These are phyloP conservation scores for Eolophus roseicapilla DNA, from an alignment of 2,113 vertebrate species.

Conservation along the genomic window DNA sequence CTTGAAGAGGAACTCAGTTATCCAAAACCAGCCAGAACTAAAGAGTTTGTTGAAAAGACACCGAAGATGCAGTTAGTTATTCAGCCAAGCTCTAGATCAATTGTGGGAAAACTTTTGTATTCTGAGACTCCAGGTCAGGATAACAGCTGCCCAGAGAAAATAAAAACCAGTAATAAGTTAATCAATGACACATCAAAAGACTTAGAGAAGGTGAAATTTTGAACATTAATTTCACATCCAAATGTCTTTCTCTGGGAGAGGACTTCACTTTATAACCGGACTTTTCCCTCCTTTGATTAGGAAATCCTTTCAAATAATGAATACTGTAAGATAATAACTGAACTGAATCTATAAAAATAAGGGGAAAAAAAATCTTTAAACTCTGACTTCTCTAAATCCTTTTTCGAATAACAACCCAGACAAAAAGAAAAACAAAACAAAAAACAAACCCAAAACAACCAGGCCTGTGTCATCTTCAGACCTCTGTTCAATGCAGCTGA, in stretches of 20 bases:
- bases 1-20: neutral
- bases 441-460: neutral
- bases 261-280: neutral
- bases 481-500: neutral
- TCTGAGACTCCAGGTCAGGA: neutral
- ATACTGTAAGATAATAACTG: neutral
- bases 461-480: neutral
- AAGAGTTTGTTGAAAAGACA: neutral
- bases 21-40: neutral
- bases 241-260: neutral
- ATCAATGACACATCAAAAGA: neutral
- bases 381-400: neutral
- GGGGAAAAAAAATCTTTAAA: neutral
- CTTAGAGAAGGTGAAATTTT: neutral
- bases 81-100: neutral
- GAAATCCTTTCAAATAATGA: neutral
- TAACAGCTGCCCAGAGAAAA: neutral
- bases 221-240: neutral
- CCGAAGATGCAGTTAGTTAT: neutral
- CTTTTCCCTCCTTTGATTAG: neutral
- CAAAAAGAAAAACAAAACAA: neutral
- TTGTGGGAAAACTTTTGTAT: neutral
- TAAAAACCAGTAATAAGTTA: neutral
- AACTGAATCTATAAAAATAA: neutral
- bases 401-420: neutral